These are phyloP conservation scores for Toxotes chatareus DNA, from an alignment of 2,113 vertebrate genomes.

Conservation along the genomic window DNA sequence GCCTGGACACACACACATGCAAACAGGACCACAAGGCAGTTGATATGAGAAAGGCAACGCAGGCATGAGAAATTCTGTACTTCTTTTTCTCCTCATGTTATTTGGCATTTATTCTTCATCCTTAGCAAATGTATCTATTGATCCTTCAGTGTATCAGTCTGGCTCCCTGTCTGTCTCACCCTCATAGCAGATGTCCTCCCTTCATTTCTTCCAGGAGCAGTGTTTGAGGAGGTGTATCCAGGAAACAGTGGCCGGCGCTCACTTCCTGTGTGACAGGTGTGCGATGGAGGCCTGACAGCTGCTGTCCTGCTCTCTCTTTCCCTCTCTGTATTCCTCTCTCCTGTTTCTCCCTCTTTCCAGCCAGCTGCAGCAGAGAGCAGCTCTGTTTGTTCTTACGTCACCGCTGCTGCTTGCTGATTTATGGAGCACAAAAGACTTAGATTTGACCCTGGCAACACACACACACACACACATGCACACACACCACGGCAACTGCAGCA, in stretches of 20 bases:
- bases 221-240: conserved; percentile 86
- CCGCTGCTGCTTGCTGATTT: conserved; percentile 78
- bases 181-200: conserved; percentile 71
- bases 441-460: conserved; percentile 76
- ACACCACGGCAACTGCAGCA: conserved; percentile 53
- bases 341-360: conserved; percentile 66
- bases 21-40: not conserved
- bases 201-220: conserved; percentile 70
- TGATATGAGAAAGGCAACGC: conserved; percentile 30
- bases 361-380: conserved; percentile 83
- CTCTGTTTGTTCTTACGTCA: conserved; percentile 84
- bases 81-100: conserved; percentile 28
- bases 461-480: conserved; percentile 26
- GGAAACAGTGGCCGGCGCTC: conserved; percentile 82
- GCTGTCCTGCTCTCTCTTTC: conserved; percentile 77
- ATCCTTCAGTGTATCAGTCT: conserved; percentile 39
- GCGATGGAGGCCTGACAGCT: conserved; percentile 84
- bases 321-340: conserved; percentile 66
- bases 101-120: conserved; percentile 32
- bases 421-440: conserved; percentile 82
- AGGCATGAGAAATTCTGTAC: conserved; percentile 29
- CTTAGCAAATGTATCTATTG: conserved; percentile 45
- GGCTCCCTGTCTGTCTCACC: conserved; percentile 34
- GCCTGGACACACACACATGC: conserved; percentile 25
- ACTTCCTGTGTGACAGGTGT: conserved; percentile 89